Conservation (phyloP, 2,113 vertebrate species). For the Aix galericulata region DNA sequence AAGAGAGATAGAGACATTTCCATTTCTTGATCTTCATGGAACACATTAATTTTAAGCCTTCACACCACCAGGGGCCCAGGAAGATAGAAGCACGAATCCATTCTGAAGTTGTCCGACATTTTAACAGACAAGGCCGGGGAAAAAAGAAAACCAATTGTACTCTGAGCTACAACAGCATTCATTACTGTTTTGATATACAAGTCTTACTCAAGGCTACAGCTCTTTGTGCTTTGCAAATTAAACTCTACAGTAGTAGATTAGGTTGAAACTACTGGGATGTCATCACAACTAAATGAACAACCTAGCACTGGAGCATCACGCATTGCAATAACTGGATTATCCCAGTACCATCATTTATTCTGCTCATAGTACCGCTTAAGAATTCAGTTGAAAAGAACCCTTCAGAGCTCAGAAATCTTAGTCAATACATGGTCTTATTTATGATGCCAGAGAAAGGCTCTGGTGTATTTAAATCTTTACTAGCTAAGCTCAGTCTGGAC, state of each 20-base stretch:
- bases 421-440: neutral
- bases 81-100: neutral
- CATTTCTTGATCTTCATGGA: neutral
- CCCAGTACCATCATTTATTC: neutral
- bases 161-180: neutral
- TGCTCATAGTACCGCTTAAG: neutral
- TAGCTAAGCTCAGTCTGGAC: neutral
- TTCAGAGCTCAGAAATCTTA: neutral
- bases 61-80: neutral
- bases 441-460: neutral
- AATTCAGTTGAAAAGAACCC: neutral
- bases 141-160: neutral
- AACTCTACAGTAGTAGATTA: neutral
- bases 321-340: neutral
- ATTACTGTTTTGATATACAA: neutral
- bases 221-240: slow-evolving; percentile 5
- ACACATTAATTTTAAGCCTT: neutral
- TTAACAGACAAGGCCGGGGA: neutral
- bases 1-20: neutral
- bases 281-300: neutral
- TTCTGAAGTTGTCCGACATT: neutral
- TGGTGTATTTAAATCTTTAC: neutral
- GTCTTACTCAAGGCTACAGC: neutral
- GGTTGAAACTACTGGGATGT: neutral
- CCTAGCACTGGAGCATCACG: neutral